Base-by-base conservation (phyloP, 1,140 invertebrate species). In the Musca vetustissima region DNA sequence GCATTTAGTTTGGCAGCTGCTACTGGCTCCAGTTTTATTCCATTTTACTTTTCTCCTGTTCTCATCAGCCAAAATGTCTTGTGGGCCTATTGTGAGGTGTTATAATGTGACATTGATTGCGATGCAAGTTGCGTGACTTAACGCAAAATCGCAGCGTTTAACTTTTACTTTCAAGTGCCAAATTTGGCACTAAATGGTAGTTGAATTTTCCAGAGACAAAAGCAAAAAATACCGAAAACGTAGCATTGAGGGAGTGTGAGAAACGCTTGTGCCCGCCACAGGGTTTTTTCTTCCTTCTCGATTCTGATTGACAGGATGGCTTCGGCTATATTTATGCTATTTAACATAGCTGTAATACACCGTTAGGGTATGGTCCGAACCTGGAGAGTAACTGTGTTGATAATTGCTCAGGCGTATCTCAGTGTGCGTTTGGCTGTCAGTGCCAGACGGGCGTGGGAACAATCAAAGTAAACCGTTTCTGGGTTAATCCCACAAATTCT, bases 401-500 rank as follows among this genome's bases (percentile, higher is more conserved):
- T 43, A 69, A 69, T 69, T 69, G 57, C 59, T 64, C 57, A 69
- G 67, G 67, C 59, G 67, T 69, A 69, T 28, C 67, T 61, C 52
- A 32, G 49, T 59, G 15, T 61, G 28, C 28, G 36, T 48, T 25
- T 4, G 24, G 28, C 47, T 24, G 67, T 24, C 67, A 61, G 48
- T 47, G 67, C 43, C 55, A 61, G 55, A 28, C 57, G 55, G 53
- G 53, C 22, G 53, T 61, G 28, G 57, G 47, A 52, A 57, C 57
- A 52, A 48, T 21, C 25, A 61, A 32, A 25, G 15, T 17, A 25
- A 61, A 19, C 17, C 57, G 8, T 43, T 32, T 32, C 36, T 36
- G 28, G 17, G 19, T 43, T 61, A 61, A 61, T 61, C 57, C 57
- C 57, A 61, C 57, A 61, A 32, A 43, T 61, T 61, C 28, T 61